Conservation (phyloP, 1,140 invertebrate genomes). For the Cydia amplana region DNA sequence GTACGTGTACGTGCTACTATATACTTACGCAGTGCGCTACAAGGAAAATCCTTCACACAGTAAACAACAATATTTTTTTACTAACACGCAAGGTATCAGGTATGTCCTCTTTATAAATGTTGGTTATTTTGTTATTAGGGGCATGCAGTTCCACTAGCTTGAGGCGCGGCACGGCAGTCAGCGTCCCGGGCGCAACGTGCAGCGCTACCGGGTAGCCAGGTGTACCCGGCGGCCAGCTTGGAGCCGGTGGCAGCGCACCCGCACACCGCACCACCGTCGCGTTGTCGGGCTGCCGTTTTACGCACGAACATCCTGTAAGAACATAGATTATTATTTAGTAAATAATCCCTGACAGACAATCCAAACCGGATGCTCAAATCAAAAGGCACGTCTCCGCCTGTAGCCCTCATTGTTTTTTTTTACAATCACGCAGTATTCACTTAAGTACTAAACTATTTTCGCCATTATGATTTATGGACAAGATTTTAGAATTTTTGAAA, state of each 20-base stretch:
- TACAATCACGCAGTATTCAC: too few relatives aligned
- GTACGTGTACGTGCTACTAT: too few relatives aligned
- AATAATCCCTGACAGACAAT: too few relatives aligned
- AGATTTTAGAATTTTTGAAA: too few relatives aligned
- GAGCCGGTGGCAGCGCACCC: not conserved
- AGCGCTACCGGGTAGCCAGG: not conserved
- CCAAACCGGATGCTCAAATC: too few relatives aligned
- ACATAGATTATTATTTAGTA: not conserved
- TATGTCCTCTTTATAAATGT: not conserved
- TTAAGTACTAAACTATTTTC: too few relatives aligned
- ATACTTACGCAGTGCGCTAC: too few relatives aligned
- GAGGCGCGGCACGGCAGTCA: not conserved
- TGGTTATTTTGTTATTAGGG: not conserved
- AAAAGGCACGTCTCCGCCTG: too few relatives aligned
- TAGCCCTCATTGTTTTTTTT: too few relatives aligned
- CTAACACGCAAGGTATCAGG: not conserved
- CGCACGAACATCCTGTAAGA: not conserved
- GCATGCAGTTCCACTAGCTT: not conserved
- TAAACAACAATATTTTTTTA: not conserved
- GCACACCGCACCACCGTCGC: not conserved
- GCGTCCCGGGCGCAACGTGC: not conserved
- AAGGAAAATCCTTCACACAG: too few relatives aligned
- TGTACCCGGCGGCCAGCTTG: not conserved
- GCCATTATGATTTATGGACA: too few relatives aligned
- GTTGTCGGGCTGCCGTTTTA: not conserved